A percentile compares a stretch with the other conserved stretches of the same genome.
Evolutionary conservation across 1,140 invertebrate species (phyloP).

Genomic region (Procambarus clarkii): DNA sequence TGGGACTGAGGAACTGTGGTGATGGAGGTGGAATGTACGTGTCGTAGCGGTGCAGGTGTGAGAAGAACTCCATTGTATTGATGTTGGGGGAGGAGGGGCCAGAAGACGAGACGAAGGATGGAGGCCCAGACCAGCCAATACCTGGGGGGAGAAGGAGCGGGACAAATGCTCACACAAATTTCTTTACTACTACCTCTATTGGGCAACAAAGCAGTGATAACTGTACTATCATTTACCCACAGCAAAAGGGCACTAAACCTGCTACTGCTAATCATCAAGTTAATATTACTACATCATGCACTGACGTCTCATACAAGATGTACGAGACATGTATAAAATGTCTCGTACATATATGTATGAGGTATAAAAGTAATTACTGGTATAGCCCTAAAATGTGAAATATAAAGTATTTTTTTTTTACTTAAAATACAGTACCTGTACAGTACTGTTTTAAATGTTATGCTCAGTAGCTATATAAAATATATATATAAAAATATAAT

Average conservation of each 20-base stretch:
- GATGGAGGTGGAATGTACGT: slow-evolving; percentile 59
- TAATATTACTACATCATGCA: not conserved
- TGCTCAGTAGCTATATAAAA: no score
- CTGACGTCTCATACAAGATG: not conserved
- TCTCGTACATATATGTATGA: no score
- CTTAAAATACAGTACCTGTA: no score
- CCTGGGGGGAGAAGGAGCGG: slow-evolving; percentile 65
- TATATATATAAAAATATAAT: no score
- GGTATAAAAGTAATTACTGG: no score
- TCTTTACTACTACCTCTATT: slow-evolving; percentile 28
- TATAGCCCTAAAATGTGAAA: no score
- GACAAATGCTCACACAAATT: slow-evolving; percentile 40
- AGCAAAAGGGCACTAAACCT: not conserved
- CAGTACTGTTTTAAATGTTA: no score
- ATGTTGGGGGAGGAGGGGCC: slow-evolving; percentile 71
- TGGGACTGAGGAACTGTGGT: slow-evolving; percentile 48
- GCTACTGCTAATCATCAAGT: not conserved
- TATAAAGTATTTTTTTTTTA: no score
- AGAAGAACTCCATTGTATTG: slow-evolving; percentile 70
- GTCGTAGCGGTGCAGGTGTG: slow-evolving; percentile 69
- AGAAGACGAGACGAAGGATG: slow-evolving; percentile 72
- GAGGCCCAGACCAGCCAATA: slow-evolving; percentile 72
- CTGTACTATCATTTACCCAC: not conserved
- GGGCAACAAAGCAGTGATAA: not conserved
- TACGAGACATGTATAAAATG: no score